Conservation (phyloP, 2,113 vertebrate genomes). For the Zosterops pallidus region DNA sequence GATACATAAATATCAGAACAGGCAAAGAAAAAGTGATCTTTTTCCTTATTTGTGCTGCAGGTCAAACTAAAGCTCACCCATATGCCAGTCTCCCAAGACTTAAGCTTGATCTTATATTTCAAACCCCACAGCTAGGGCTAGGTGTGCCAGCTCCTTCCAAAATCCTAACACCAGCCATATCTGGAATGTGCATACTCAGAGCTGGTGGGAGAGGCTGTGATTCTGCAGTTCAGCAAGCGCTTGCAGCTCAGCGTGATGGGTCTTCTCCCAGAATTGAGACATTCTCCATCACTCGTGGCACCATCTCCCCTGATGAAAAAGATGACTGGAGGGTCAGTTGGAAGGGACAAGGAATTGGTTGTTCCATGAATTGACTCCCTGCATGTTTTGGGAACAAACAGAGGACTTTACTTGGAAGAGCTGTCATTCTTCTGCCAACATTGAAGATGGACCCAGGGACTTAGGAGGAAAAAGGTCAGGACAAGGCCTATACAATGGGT, state of each 20-base stretch:
- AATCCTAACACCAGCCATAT: not conserved
- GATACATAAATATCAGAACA: not conserved
- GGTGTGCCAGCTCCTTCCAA: not conserved
- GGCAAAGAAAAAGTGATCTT: not conserved
- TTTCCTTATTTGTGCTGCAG: not conserved
- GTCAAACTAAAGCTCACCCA: not conserved
- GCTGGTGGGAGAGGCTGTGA: not conserved
- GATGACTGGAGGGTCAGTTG: not conserved
- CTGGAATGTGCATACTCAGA: not conserved
- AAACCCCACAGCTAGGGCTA: not conserved
- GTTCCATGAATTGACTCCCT: not conserved
- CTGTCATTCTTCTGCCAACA: not conserved
- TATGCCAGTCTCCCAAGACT: not conserved
- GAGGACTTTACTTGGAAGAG: not conserved
- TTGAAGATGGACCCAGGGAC: not conserved
- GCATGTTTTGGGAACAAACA: not conserved
- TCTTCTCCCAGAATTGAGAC: not conserved
- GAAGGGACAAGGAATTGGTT: not conserved
- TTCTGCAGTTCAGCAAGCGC: not conserved
- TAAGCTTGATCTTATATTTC: not conserved
- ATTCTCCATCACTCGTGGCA: not conserved
- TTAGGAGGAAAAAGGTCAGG: not conserved
- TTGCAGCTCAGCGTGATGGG: not conserved
- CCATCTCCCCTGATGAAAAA: not conserved
- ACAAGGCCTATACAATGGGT: slow-evolving; percentile 26